Conservation (phyloP, 2,888 invertebrate species). For the Entomobrya multifasciata region DNA sequence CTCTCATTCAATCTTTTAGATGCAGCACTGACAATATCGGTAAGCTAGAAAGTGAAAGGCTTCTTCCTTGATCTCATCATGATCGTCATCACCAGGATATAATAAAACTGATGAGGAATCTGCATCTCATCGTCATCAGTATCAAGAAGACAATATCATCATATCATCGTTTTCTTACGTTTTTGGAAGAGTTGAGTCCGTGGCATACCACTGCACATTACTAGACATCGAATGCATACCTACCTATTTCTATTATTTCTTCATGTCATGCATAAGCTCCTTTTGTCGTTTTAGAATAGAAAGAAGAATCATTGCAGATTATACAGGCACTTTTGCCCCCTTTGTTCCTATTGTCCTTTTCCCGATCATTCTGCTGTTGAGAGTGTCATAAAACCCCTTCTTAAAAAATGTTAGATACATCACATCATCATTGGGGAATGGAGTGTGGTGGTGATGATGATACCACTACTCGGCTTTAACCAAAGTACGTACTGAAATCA, state of each 20-base stretch:
- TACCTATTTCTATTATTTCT: conserved; percentile 25
- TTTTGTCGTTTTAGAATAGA: conserved; percentile 18
- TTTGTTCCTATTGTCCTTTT: conserved; percentile 67
- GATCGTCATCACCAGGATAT: conserved; percentile 29
- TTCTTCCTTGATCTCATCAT: neutral
- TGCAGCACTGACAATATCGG: neutral
- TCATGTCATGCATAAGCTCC: conserved; percentile 39
- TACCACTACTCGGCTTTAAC: neutral
- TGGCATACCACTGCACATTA: neutral
- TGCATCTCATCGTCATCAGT: conserved; percentile 61
- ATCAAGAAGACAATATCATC: too few relatives aligned
- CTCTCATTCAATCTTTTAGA: neutral
- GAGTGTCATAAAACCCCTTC: conserved; percentile 65
- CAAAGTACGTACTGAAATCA: neutral
- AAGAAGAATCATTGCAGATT: conserved; percentile 67
- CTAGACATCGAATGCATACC: neutral
- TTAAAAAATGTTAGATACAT: conserved; percentile 45
- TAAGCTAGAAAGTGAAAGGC: conserved; percentile 45
- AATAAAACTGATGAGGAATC: conserved; percentile 66
- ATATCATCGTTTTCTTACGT: conserved; percentile 14
- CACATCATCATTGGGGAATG: conserved; percentile 32
- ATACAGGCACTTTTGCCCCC: conserved; percentile 68
- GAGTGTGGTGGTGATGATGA: conserved; percentile 19
- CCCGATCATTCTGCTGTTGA: conserved; percentile 51
- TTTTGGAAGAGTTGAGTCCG: neutral